phyloP scores from a whole-genome alignment of 2,113 vertebrate species.

The Pluvialis apricaria region DNA sequence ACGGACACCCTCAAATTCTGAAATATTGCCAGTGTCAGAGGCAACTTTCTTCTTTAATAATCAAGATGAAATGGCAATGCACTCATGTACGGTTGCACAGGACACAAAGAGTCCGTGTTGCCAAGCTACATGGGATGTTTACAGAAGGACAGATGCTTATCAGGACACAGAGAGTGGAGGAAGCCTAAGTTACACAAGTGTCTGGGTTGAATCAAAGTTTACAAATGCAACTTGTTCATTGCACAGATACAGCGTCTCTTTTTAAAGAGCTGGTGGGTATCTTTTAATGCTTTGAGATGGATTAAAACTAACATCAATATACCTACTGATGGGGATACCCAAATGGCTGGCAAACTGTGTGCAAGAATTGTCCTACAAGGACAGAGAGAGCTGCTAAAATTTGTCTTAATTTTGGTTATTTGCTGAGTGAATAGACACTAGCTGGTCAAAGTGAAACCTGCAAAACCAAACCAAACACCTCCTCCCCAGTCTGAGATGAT shows the following conservation, averaged over 20 bases:
- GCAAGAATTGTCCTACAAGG: background rate
- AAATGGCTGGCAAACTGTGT: background rate
- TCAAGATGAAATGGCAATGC: background rate
- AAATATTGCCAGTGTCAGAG: background rate
- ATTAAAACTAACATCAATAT: background rate
- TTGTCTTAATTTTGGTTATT: background rate
- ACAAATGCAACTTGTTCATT: background rate
- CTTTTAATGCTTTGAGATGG: background rate
- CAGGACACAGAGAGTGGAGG: background rate
- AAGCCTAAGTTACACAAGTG: background rate
- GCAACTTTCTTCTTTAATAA: background rate
- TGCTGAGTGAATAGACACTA: background rate
- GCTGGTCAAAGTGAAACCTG: background rate
- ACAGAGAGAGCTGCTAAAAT: background rate
- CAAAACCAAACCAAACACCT: background rate
- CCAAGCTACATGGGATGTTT: background rate
- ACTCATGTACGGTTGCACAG: background rate
- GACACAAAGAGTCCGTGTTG: background rate
- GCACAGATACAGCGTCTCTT: background rate
- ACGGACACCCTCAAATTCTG: background rate
- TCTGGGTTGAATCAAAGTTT: background rate
- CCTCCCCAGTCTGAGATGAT: background rate
- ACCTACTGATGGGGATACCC: background rate
- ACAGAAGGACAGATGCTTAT: background rate
- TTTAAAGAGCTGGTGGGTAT: background rate